Base-by-base conservation (phyloP, 2,113 vertebrate genomes). In the Benthochromis sp. region DNA sequence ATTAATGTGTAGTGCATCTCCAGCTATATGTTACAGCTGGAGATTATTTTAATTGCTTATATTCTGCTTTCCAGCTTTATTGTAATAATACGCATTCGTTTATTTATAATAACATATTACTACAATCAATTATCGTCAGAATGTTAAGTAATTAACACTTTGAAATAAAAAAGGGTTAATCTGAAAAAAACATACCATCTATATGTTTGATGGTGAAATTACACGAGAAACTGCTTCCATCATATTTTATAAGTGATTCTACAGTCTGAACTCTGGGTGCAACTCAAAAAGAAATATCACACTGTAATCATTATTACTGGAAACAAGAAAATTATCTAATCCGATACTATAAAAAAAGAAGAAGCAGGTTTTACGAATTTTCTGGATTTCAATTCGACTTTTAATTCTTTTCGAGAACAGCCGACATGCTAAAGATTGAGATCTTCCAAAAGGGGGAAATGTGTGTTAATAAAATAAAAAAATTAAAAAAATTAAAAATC, bases 271-370 rank as follows among this genome's bases (percentile, higher is more conserved):
- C 63, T 69, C 11, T 69, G 36, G 3, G 36, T 69, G 11, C 11
- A 14, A 5, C 19, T 69, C 34, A 36, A 69, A 69, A 38, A 5
- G 14, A 29, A 73, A 29, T 27, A 43, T 17, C 21, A 45, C 69
- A 7, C 14, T 73, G 40, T 73, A 73, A 1, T 73, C 21, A 45
- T 29, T 73, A 73, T 45, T 73, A 45, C 43, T 73, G 21, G 3
- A 47, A 27, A 21, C 69, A 73, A 45, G 8, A 73, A 0, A 71
- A 71, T 71, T 1, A 69, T 71, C 12, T 6, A 21, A 71, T 69
- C 19, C n/a, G 0, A 69, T 38, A 4, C 7, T 21, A n/a, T 69
- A 0, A 2, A 5, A 6, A 14, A 24, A 54, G 5, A n/a, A 53
- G 6, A n/a, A 61, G 16, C 34, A 73, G 38, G 38, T 16, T 73